These are phyloP conservation scores for Ophioninae sp. DNA, from an alignment of 2,888 invertebrate genomes.

Conservation along the genomic window DNA sequence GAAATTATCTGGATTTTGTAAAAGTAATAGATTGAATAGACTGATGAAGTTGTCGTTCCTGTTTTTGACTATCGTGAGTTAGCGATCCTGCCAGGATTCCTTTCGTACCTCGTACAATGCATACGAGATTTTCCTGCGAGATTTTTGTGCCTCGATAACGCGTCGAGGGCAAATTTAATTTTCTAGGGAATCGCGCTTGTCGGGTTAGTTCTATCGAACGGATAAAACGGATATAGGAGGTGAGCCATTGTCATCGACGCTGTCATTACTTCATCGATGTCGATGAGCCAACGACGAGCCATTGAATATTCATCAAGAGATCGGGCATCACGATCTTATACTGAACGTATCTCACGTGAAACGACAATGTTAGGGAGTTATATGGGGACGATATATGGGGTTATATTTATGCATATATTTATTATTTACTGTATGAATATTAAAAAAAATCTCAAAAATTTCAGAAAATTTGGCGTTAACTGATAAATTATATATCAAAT, in stretches of 20 bases:
- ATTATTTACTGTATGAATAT: no score
- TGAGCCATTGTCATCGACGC: slow-evolving; percentile 12
- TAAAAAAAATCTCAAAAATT: no score
- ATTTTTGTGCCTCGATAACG: slow-evolving; percentile 13
- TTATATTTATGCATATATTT: not conserved
- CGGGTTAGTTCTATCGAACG: not conserved
- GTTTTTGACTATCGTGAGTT: not conserved
- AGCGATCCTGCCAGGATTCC: not conserved
- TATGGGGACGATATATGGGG: slow-evolving; percentile 34
- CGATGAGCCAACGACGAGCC: slow-evolving; percentile 27
- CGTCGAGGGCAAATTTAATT: slow-evolving; percentile 50
- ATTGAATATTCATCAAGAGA: slow-evolving; percentile 60
- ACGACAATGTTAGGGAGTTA: slow-evolving; percentile 15
- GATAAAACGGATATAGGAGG: not conserved
- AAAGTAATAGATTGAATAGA: not conserved
- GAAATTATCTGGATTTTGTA: not conserved
- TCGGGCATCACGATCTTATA: slow-evolving; percentile 44
- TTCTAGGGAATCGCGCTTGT: slow-evolving; percentile 32
- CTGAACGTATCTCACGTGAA: slow-evolving; percentile 29
- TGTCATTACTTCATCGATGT: slow-evolving; percentile 19
- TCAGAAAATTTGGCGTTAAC: no score
- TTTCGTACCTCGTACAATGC: not conserved
- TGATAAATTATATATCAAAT: no score
- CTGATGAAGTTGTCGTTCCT: not conserved
- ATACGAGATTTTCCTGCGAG: slow-evolving; percentile 9